Base-by-base conservation (phyloP, 23 tunicate genomes). In the Oikopleura dioica region DNA sequence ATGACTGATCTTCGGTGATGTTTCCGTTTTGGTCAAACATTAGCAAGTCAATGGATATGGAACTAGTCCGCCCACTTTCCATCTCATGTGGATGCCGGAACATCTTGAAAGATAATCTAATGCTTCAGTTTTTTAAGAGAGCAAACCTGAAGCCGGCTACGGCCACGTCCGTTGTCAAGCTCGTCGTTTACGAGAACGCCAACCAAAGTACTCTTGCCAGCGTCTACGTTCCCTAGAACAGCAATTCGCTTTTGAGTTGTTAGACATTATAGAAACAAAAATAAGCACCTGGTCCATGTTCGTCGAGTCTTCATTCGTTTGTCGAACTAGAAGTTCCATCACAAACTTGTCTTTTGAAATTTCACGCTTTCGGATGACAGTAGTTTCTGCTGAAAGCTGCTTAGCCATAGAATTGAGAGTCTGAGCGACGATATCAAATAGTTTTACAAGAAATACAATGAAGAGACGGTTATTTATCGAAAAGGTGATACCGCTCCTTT, bases 341-440 rank as follows among this genome's bases (percentile, higher is more conserved):
- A 31, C 72, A 23, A 23, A 63, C 72, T 23, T 63, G 26, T 24
- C 28, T 28, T 4, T 63, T 2, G 16, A 2, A 16, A 63, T 23
- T 77, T 86, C 88, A 4, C 95, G 82, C 38, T 81, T 78, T 28
- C 99, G 83, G 2, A 94, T 68, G 1, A 87, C 80, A 26, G 86
- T 81, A 26, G 87, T 51, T 76, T 82, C 86, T 26, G 99, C 99
- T 29, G 82, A 84, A 37, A 94, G 78, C 37, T 94, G 30, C 4
- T 23, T 16, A 21, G 72, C 72, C 72, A 63, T 63, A 12, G 16
- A 4, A 63, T 63, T 63, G 5, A 63, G 2, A 24, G 72, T 63
- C 26, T n/a, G n/a, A n/a, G n/a, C n/a, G n/a, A n/a, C n/a, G n/a
- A n/a, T n/a, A n/a, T n/a, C n/a, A n/a, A n/a, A n/a, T n/a, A n/a